A percentile compares a stretch with the other conserved stretches of the same genome.
Conservation (phyloP, 2,888 invertebrate genomes). For the Caenorhabditis afra region DNA sequence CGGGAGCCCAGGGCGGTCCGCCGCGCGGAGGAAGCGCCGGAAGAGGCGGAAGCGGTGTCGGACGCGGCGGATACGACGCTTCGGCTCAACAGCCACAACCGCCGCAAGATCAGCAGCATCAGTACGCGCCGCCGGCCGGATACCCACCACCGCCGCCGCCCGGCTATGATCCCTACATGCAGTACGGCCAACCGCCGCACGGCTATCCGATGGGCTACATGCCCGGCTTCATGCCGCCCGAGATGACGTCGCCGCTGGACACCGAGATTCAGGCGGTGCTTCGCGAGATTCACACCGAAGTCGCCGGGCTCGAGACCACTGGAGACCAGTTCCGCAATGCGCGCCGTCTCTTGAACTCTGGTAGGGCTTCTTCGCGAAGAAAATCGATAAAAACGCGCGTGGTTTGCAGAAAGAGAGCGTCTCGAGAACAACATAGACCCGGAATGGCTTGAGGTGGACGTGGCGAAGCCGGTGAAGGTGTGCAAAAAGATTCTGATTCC, state of each 20-base stretch:
- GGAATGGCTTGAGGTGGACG: constrained; percentile 80
- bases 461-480: constrained; percentile 79
- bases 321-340: constrained; percentile 79
- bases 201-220: constrained; percentile 48
- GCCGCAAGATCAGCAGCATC: not conserved
- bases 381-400: no score
- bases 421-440: constrained; percentile 79
- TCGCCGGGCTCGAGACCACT: constrained; percentile 72
- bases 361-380: not conserved
- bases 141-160: not conserved
- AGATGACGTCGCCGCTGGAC: constrained; percentile 74
- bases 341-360: constrained; percentile 69
- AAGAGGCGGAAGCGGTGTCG: constrained; percentile 3
- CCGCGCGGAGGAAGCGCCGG: not conserved
- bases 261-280: constrained; percentile 78
- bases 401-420: constrained; percentile 71
- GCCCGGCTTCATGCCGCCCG: constrained; percentile 50
- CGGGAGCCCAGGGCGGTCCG: not conserved
- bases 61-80: constrained; percentile 33
- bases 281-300: constrained; percentile 77
- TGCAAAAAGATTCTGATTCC: constrained; percentile 79
- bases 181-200: constrained; percentile 30
- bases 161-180: constrained; percentile 45
- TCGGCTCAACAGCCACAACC: no score
- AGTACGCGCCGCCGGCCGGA: not conserved